Conservation (phyloP, 2,888 invertebrate species). For the Didymodactylos carnosus region DNA sequence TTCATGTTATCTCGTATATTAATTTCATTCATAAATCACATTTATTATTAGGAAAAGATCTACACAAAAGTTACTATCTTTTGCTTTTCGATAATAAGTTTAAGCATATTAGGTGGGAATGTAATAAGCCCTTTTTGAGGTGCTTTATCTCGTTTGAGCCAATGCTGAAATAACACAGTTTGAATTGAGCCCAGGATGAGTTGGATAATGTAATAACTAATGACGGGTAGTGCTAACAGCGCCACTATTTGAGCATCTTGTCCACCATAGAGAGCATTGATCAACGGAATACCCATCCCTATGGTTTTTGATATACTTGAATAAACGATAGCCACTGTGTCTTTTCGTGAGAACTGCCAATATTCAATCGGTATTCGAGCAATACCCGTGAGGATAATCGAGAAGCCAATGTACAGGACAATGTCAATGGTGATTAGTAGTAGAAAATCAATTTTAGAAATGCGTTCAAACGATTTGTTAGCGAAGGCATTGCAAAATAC, state of each 20-base stretch:
- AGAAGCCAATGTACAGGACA: neutral
- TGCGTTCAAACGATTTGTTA: neutral
- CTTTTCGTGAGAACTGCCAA: neutral
- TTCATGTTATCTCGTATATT: too few relatives aligned
- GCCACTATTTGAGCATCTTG: neutral
- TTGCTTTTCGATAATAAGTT: too few relatives aligned
- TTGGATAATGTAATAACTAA: neutral
- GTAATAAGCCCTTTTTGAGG: too few relatives aligned
- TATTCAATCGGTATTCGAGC: neutral
- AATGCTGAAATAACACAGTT: neutral
- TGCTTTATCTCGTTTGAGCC: neutral
- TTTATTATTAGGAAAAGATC: too few relatives aligned
- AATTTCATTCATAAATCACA: too few relatives aligned
- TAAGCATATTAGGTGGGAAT: too few relatives aligned
- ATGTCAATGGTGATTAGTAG: neutral
- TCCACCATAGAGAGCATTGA: neutral
- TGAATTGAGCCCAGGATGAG: neutral
- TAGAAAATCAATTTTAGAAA: neutral
- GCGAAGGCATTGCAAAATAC: neutral
- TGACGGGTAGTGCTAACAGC: neutral
- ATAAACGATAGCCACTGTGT: neutral
- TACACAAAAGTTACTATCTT: too few relatives aligned
- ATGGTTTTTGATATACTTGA: neutral
- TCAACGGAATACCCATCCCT: neutral
- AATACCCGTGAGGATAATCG: neutral